Conservation (phyloP, 2,888 invertebrate species). For the Apoderus coryli region DNA sequence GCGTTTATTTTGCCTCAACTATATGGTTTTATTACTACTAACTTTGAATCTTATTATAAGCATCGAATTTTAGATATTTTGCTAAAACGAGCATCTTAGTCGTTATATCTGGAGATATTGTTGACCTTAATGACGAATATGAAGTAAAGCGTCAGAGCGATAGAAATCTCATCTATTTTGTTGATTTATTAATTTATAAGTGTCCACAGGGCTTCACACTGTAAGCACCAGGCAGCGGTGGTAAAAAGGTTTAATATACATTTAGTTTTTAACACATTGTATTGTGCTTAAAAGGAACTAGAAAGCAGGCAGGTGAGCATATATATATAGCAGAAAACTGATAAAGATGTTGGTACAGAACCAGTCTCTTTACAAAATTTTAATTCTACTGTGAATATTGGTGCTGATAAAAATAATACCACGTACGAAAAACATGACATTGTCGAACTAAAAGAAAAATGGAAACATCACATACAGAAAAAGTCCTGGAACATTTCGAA, state of each 20-base stretch:
- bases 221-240: slow-evolving; percentile 8
- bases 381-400: slow-evolving; percentile 4
- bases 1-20: slow-evolving; percentile 9
- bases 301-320: slow-evolving; percentile 8
- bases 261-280: slow-evolving; percentile 7
- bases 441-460: slow-evolving; percentile 4
- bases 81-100: slow-evolving; percentile 10
- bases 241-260: slow-evolving; percentile 7
- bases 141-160: slow-evolving; percentile 6
- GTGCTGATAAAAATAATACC: background rate
- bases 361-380: slow-evolving; percentile 4
- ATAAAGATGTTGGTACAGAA: background rate
- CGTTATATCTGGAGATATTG: slow-evolving; percentile 11
- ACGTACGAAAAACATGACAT: slow-evolving; percentile 4
- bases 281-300: slow-evolving; percentile 5
- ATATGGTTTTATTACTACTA: slow-evolving; percentile 8
- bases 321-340: background rate
- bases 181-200: slow-evolving; percentile 7
- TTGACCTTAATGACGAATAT: slow-evolving; percentile 10
- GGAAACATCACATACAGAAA: slow-evolving; percentile 3
- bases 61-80: slow-evolving; percentile 10
- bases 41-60: slow-evolving; percentile 10
- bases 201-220: slow-evolving; percentile 8
- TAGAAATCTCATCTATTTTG: slow-evolving; percentile 4
- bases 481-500: slow-evolving; percentile 5